These are phyloP conservation scores for Caenorhabditis imperialis DNA, from an alignment of 2,888 invertebrate genomes.

Conservation along the genomic window DNA sequence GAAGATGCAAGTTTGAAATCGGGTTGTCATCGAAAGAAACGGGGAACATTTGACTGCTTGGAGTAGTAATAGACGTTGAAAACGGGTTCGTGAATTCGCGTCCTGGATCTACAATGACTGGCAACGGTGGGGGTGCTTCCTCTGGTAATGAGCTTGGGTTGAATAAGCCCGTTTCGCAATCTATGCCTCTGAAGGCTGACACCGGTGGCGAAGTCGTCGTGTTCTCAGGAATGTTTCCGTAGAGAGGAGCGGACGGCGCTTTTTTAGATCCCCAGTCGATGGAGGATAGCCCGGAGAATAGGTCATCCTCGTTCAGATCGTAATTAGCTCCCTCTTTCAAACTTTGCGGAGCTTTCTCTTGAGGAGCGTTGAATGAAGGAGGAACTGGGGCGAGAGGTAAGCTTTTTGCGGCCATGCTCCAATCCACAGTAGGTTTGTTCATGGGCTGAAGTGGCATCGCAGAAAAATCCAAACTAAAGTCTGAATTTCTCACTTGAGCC, in stretches of 20 bases:
- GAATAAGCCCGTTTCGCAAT: conserved; percentile 21
- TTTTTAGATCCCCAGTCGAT: conserved; percentile 51
- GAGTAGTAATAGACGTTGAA: too few relatives aligned
- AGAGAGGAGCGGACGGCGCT: too few relatives aligned
- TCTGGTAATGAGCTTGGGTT: conserved; percentile 34
- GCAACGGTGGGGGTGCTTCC: conserved; percentile 46
- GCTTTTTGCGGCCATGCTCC: conserved; percentile 16
- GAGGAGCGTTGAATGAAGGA: not conserved
- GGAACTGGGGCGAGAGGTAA: conserved; percentile 32
- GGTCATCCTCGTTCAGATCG: conserved; percentile 25
- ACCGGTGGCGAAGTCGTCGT: conserved; percentile 9
- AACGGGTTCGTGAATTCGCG: conserved; percentile 12
- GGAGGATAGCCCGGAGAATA: conserved; percentile 39
- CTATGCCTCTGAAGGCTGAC: conserved; percentile 33
- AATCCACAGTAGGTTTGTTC: conserved; percentile 5
- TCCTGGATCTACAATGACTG: conserved; percentile 36
- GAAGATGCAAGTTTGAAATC: not conserved
- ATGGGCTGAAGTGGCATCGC: conserved; percentile 17
- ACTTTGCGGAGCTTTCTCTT: not conserved
- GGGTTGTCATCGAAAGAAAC: conserved; percentile 55
- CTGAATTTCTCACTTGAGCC: not conserved
- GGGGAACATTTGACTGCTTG: conserved; percentile 36
- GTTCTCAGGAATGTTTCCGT: too few relatives aligned
- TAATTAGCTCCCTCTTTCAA: conserved; percentile 21
- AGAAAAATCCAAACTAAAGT: not conserved